A percentile compares a stretch with the other conserved stretches of the same genome.
Evolutionary conservation across 1,140 invertebrate genomes (phyloP).

Genomic region (Andrena cerasifolii): DNA sequence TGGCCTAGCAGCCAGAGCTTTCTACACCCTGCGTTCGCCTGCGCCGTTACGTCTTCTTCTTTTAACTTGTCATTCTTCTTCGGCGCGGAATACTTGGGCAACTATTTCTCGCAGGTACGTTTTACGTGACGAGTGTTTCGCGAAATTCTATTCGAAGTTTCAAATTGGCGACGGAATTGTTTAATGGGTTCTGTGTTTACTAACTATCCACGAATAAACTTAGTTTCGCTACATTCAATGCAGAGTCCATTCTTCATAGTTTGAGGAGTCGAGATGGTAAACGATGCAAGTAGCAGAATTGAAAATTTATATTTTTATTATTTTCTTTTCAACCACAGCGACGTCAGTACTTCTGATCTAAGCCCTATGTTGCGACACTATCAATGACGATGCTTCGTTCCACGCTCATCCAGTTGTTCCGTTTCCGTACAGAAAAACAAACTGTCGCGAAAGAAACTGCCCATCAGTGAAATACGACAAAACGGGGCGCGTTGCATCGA

Average conservation of each 20-base stretch:
- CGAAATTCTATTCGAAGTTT: neutral
- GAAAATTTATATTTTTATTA: too few relatives aligned
- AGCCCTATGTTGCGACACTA: too few relatives aligned
- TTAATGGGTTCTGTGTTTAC: neutral
- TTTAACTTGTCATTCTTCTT: neutral
- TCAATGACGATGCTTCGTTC: too few relatives aligned
- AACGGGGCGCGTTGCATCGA: neutral
- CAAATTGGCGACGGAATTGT: neutral
- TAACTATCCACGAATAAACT: neutral
- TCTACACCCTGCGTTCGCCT: neutral
- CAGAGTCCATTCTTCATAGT: too few relatives aligned
- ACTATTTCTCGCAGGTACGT: slow-evolving; percentile 3
- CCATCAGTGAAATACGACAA: neutral
- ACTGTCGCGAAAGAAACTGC: neutral
- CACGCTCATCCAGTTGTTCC: too few relatives aligned
- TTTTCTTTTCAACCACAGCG: too few relatives aligned
- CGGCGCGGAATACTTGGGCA: neutral
- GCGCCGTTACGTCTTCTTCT: neutral
- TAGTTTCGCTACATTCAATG: too few relatives aligned
- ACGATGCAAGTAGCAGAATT: too few relatives aligned
- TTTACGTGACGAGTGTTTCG: neutral
- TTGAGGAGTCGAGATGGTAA: too few relatives aligned
- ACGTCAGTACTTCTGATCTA: too few relatives aligned
- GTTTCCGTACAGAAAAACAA: too few relatives aligned
- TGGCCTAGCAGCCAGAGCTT: neutral